Percentiles rank a stretch among this genome's conserved stretches.
Conservation (phyloP, 2,113 vertebrate genomes). For the Lophotis ruficrista region DNA sequence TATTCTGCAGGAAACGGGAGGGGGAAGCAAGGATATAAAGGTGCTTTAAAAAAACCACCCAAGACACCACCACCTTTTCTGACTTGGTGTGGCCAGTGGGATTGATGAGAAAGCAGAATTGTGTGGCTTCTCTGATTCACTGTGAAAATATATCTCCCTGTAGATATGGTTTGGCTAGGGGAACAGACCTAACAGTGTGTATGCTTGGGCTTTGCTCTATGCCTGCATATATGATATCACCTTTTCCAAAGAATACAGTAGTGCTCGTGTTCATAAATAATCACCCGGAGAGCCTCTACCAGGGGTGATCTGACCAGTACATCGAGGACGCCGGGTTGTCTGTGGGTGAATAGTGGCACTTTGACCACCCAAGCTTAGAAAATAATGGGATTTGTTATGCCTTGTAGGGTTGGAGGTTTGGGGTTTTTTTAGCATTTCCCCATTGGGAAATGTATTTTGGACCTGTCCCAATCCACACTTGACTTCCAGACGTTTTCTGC, state of each 20-base stretch:
- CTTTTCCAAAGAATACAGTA: conserved; percentile 2
- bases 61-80: background rate
- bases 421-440: background rate
- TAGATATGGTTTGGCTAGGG: background rate
- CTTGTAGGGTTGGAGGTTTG: background rate
- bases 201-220: background rate
- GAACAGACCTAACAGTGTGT: background rate
- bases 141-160: background rate
- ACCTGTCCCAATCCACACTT: background rate
- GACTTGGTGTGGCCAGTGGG: background rate
- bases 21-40: background rate
- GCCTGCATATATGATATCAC: background rate
- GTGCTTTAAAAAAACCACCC: background rate
- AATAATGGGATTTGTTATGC: background rate
- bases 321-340: background rate
- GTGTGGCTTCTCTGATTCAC: background rate
- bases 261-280: background rate
- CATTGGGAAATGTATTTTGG: background rate
- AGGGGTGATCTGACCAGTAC: background rate
- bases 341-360: background rate
- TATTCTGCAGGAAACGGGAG: background rate
- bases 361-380: background rate
- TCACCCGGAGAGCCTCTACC: background rate
- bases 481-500: background rate
- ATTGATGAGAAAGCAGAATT: background rate